These are phyloP conservation scores for Melinaea marsaeus DNA, from an alignment of 2,888 invertebrate species.

Conservation along the genomic window DNA sequence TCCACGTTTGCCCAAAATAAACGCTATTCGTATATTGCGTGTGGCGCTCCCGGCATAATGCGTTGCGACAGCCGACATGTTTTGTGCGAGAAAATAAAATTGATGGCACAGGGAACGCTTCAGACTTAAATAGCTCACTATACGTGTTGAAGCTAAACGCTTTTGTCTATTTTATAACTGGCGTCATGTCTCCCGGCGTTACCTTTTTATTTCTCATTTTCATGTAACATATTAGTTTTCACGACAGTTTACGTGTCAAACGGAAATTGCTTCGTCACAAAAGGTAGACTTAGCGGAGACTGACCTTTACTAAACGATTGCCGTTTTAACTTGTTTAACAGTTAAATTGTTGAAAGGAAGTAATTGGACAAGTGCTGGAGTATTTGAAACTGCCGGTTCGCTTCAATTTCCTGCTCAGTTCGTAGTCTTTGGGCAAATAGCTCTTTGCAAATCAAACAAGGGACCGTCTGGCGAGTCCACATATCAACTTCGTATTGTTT, in stretches of 20 bases:
- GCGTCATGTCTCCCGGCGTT: constrained; percentile 55
- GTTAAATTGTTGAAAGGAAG: constrained; percentile 58
- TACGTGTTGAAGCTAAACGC: constrained; percentile 70
- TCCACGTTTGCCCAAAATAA: constrained; percentile 69
- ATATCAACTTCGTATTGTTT: constrained; percentile 76
- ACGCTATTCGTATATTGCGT: constrained; percentile 71
- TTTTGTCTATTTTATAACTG: constrained; percentile 74
- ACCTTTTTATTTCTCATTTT: constrained; percentile 54
- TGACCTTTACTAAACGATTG: constrained; percentile 54
- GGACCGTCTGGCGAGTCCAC: constrained; percentile 71
- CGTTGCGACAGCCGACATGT: constrained; percentile 76
- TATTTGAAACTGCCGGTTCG: constrained; percentile 51
- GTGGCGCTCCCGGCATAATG: constrained; percentile 71
- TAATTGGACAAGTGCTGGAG: constrained; percentile 70
- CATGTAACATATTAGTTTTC: constrained; percentile 67
- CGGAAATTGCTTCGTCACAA: constrained; percentile 62
- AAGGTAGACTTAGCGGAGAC: constrained; percentile 45
- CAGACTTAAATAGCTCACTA: constrained; percentile 72
- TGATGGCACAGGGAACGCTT: constrained; percentile 68
- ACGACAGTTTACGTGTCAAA: constrained; percentile 56
- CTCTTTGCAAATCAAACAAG: constrained; percentile 77
- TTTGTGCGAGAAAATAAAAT: constrained; percentile 78
- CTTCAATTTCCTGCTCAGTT: constrained; percentile 69
- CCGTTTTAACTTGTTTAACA: constrained; percentile 47
- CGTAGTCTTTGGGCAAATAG: constrained; percentile 72